phyloP scores from a whole-genome alignment of 2,797 vertebrate genomes.

The Pelobates cultripes region DNA sequence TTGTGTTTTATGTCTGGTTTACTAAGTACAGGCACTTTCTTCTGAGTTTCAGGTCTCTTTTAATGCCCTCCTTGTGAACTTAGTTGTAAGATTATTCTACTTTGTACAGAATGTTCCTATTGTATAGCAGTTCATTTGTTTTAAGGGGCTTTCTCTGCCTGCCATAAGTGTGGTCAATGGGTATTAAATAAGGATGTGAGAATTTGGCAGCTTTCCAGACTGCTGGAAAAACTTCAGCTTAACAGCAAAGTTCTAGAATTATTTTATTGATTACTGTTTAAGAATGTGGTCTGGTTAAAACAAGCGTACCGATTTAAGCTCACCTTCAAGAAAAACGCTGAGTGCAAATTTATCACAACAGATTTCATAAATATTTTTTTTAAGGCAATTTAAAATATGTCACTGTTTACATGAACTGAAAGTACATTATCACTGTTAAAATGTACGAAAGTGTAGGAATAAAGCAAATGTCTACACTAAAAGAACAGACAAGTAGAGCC shows the following conservation, averaged over 20 bases:
- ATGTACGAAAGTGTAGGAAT: too few relatives aligned
- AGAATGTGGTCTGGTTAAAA: slow-evolving; percentile 18
- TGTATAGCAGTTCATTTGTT: slow-evolving; percentile 42
- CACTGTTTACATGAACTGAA: too few relatives aligned
- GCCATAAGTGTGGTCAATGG: slow-evolving; percentile 54
- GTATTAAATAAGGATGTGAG: slow-evolving; percentile 52
- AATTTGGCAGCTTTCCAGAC: slow-evolving; percentile 35
- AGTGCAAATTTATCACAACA: too few relatives aligned
- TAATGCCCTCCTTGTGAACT: slow-evolving; percentile 34
- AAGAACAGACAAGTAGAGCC: too few relatives aligned
- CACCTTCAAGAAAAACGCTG: too few relatives aligned
- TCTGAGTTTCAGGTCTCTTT: slow-evolving; percentile 40
- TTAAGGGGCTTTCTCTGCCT: slow-evolving; percentile 28
- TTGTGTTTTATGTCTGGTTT: slow-evolving; percentile 57
- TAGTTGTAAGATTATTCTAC: slow-evolving; percentile 28
- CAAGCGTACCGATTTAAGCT: background rate
- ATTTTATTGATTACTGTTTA: slow-evolving; percentile 34
- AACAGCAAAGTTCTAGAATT: slow-evolving; percentile 47
- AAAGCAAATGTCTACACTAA: too few relatives aligned
- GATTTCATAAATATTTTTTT: too few relatives aligned
- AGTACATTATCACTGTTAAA: too few relatives aligned
- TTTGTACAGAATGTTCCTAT: slow-evolving; percentile 53
- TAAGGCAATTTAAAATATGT: too few relatives aligned
- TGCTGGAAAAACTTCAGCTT: slow-evolving; percentile 15
- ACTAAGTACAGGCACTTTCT: slow-evolving; percentile 58